These are phyloP conservation scores for Cyprinodon diabolis DNA, from an alignment of 2,797 vertebrate species.

Conservation along the genomic window DNA sequence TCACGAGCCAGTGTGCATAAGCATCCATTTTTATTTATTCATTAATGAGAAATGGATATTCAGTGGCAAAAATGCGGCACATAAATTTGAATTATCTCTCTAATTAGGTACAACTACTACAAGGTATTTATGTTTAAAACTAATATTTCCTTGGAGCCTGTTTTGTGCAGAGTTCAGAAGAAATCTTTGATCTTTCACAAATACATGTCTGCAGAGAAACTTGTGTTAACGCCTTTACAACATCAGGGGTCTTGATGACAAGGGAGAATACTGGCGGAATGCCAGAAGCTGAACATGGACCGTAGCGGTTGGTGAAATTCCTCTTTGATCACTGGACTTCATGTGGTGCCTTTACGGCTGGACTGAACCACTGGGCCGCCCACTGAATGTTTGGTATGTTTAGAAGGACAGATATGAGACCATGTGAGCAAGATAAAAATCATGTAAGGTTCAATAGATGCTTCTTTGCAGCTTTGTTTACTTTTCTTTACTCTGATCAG, in stretches of 20 bases:
- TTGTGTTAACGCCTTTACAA: slow-evolving; percentile 40
- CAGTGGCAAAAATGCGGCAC: background rate
- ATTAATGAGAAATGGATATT: background rate
- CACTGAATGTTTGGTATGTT: slow-evolving; percentile 47
- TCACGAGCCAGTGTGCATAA: background rate
- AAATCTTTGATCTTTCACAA: slow-evolving; percentile 41
- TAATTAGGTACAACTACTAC: background rate
- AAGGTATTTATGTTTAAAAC: background rate
- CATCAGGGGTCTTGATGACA: slow-evolving; percentile 47
- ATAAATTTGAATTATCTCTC: background rate
- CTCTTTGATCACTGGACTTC: slow-evolving; percentile 67
- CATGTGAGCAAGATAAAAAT: slow-evolving; percentile 40
- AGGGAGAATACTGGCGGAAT: slow-evolving; percentile 48
- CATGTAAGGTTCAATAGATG: slow-evolving; percentile 29
- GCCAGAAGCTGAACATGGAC: slow-evolving; percentile 52
- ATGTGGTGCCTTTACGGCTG: slow-evolving; percentile 46
- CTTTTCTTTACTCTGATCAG: slow-evolving; percentile 6
- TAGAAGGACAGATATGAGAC: slow-evolving; percentile 41
- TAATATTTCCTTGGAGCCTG: slow-evolving; percentile 1
- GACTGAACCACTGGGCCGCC: slow-evolving; percentile 49
- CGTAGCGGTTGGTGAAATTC: slow-evolving; percentile 30
- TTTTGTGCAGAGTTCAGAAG: slow-evolving; percentile 9
- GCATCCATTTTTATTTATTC: slow-evolving; percentile 2
- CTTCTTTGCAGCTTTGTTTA: slow-evolving; percentile 20
- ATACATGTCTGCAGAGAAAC: slow-evolving; percentile 19